Conservation (phyloP, 2,113 vertebrate species). For the Phyllostomus discolor region DNA sequence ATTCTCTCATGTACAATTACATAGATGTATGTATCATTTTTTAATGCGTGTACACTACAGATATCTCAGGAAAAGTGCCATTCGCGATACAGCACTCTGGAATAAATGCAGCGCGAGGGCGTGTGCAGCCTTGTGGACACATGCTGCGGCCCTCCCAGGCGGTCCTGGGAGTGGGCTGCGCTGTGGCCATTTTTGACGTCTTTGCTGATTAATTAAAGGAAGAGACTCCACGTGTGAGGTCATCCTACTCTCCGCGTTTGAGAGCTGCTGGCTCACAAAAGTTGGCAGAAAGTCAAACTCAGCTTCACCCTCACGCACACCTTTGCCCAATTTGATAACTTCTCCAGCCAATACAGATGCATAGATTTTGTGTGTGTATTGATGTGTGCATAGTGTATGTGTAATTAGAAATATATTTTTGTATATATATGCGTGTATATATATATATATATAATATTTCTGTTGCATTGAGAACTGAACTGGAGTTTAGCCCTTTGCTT, state of each 20-base stretch:
- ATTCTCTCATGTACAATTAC: neutral
- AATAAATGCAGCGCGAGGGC: neutral
- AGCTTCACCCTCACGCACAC: neutral
- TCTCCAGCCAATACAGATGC: neutral
- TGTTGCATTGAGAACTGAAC: neutral
- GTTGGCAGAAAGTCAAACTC: constrained; percentile 21
- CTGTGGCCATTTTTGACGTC: neutral
- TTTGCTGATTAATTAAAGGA: neutral
- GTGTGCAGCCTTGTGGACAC: neutral
- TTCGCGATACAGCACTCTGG: neutral
- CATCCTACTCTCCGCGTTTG: neutral
- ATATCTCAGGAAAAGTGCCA: neutral
- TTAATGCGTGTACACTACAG: neutral
- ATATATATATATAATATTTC: neutral
- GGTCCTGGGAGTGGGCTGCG: neutral
- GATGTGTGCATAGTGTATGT: neutral
- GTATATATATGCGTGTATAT: neutral
- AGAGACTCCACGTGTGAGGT: neutral
- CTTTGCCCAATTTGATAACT: neutral
- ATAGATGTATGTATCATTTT: neutral
- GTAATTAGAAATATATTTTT: neutral
- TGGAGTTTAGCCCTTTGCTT: neutral
- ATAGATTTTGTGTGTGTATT: neutral
- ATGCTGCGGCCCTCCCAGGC: neutral
- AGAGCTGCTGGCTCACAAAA: neutral